phyloP scores from a whole-genome alignment of 2,888 invertebrate genomes.

The Nowickia ferox region DNA sequence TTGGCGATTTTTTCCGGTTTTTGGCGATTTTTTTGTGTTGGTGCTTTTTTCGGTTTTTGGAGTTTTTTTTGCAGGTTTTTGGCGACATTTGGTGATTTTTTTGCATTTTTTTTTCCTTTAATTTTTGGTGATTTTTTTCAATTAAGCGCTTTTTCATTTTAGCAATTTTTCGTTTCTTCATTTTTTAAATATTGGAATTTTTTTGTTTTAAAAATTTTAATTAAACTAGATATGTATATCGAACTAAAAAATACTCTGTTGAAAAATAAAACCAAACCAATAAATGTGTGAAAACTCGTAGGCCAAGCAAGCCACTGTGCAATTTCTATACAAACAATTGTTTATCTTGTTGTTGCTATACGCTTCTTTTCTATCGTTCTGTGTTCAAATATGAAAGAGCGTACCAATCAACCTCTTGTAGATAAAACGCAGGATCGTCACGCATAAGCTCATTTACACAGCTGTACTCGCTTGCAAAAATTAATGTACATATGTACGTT shows the following conservation, averaged over 20 bases:
- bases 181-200: no score
- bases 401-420: not conserved
- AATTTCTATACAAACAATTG: conserved; percentile 10
- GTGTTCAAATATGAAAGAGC: conserved; percentile 19
- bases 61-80: no score
- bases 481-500: conserved; percentile 5
- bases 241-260: not conserved
- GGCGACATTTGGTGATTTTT: no score
- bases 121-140: no score
- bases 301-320: conserved; percentile 25
- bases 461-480: not conserved
- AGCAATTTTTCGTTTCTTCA: no score
- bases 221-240: no score
- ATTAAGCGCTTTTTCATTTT: no score
- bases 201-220: no score
- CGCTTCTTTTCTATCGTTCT: conserved; percentile 18
- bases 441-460: conserved; percentile 16
- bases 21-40: no score
- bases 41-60: no score
- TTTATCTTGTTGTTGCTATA: conserved; percentile 12
- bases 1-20: no score
- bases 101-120: no score
- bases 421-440: conserved; percentile 51
- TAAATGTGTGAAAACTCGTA: not conserved
- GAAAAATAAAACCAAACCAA: not conserved